Conservation (phyloP, 2,113 vertebrate genomes). For the Esox niger region DNA sequence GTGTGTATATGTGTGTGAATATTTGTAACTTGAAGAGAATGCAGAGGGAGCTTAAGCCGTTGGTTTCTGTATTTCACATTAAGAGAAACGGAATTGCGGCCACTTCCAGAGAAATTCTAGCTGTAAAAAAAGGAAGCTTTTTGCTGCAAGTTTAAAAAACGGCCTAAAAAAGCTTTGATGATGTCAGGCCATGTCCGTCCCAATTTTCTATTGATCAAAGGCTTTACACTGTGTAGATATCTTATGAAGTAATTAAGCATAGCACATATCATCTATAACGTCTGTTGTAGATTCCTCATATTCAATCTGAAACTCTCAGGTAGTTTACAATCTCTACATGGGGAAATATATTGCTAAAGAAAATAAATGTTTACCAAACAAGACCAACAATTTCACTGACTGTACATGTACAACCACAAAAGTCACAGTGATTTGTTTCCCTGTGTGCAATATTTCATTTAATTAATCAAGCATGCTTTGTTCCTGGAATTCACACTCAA, state of each 20-base stretch:
- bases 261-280: too few species aligned
- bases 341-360: too few species aligned
- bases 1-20: background rate
- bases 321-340: too few species aligned
- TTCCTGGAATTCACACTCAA: too few species aligned
- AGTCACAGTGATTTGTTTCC: too few species aligned
- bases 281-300: background rate
- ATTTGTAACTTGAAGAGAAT: constrained; percentile 43
- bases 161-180: constrained; percentile 6
- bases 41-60: constrained; percentile 28
- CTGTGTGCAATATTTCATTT: too few species aligned
- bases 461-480: too few species aligned
- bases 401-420: too few species aligned
- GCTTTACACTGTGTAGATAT: background rate
- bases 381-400: too few species aligned
- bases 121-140: constrained; percentile 31
- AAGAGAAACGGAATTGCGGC: constrained; percentile 33
- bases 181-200: background rate
- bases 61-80: constrained; percentile 17
- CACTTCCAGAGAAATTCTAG: constrained; percentile 27
- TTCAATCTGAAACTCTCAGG: constrained; percentile 2
- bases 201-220: constrained; percentile 1
- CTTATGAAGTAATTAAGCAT: too few species aligned
- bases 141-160: constrained; percentile 26
- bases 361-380: too few species aligned